phyloP scores from a whole-genome alignment of 2,888 invertebrate genomes.

The Schrankia costaestrigalis region DNA sequence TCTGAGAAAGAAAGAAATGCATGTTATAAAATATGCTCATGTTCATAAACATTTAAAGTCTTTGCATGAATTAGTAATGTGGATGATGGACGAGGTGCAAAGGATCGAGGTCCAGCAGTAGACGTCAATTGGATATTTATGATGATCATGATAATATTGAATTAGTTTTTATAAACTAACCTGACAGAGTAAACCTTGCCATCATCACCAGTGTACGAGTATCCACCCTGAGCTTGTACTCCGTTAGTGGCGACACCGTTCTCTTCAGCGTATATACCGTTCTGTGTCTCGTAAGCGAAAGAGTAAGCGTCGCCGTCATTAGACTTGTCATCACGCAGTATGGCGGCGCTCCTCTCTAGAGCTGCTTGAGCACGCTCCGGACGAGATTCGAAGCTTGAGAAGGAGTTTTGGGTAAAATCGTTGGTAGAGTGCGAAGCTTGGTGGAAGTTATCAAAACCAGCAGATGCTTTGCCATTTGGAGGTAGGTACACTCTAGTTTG shows the following conservation, averaged over 20 bases:
- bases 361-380: slow-evolving; percentile 60
- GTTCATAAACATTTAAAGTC: too few species aligned
- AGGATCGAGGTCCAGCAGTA: too few species aligned
- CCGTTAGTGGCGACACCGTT: slow-evolving; percentile 67
- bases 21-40: too few species aligned
- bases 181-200: slow-evolving; percentile 65
- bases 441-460: slow-evolving; percentile 23
- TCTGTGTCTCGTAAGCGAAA: slow-evolving; percentile 67
- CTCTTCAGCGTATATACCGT: slow-evolving; percentile 67
- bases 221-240: slow-evolving; percentile 66
- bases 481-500: too few species aligned
- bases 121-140: too few species aligned
- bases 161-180: too few species aligned
- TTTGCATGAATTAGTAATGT: too few species aligned
- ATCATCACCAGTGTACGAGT: slow-evolving; percentile 69
- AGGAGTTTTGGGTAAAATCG: slow-evolving; percentile 20
- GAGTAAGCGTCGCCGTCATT: slow-evolving; percentile 65
- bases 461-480: too few species aligned
- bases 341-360: slow-evolving; percentile 62
- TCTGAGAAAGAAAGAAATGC: slow-evolving; percentile 33
- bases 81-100: too few species aligned
- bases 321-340: slow-evolving; percentile 59
- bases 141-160: too few species aligned
- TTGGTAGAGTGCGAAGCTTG: slow-evolving; percentile 31
- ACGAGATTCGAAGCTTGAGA: slow-evolving; percentile 34